Conservation (phyloP, 2,113 vertebrate genomes). For the Silurus glanis region DNA sequence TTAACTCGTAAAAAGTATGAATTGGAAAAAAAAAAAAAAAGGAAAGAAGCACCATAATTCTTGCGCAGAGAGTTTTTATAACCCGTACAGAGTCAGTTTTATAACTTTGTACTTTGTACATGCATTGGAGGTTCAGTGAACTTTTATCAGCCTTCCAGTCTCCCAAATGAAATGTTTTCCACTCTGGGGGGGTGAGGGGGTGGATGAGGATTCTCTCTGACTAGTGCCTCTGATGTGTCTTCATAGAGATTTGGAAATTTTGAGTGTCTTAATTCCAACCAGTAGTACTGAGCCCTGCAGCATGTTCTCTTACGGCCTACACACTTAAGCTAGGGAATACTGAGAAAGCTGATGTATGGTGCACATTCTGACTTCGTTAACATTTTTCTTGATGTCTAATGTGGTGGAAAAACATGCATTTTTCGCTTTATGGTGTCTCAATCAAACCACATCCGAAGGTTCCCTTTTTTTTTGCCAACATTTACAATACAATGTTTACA, state of each 20-base stretch:
- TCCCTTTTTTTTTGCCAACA: neutral
- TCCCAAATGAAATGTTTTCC: constrained; percentile 52
- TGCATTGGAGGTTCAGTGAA: constrained; percentile 54
- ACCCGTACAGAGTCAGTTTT: constrained; percentile 34
- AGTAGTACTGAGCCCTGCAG: constrained; percentile 68
- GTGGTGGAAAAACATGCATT: constrained; percentile 38
- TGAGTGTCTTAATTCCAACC: constrained; percentile 72
- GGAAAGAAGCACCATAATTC: neutral
- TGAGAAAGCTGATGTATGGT: constrained; percentile 58
- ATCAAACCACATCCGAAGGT: constrained; percentile 36
- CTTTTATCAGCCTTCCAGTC: constrained; percentile 57
- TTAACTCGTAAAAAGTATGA: neutral
- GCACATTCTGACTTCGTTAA: constrained; percentile 33
- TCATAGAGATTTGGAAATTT: constrained; percentile 73
- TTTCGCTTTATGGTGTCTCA: constrained; percentile 27
- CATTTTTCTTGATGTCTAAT: constrained; percentile 41
- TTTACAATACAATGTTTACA: constrained; percentile 1
- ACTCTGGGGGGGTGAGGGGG: too few species aligned
- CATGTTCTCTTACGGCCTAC: constrained; percentile 56
- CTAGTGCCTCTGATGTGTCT: constrained; percentile 69
- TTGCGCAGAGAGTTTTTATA: constrained; percentile 37
- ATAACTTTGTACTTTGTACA: constrained; percentile 40
- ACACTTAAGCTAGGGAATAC: constrained; percentile 49
- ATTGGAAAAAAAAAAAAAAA: neutral
- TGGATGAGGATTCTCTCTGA: constrained; percentile 56